Base-by-base conservation (phyloP, 2,797 vertebrate species). In the Ara ararauna region DNA sequence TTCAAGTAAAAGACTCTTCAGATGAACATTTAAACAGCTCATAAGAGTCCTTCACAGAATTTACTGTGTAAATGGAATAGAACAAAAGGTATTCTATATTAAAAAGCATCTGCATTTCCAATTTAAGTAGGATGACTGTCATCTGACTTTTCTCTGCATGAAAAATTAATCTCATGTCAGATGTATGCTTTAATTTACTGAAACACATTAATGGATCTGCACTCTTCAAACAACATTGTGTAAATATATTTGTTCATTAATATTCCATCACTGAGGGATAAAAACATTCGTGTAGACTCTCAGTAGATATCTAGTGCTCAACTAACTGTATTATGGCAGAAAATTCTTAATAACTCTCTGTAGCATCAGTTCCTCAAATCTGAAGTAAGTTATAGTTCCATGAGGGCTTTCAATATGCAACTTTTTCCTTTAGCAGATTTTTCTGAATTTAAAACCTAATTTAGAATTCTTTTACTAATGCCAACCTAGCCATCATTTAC, bases 161-260 rank as follows among this genome's bases (percentile, higher is more conserved):
- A 96, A 93, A 95, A 93, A 93, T 91, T 85, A 51, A 93, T 85
- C 22, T 81, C n/a, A 45, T 67, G 54, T 89, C 67, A 85, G 67
- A 77, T 48, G 26, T 36, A 77, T 77, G 56, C 45, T 82, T 67
- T 87, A 78, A 93, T 94, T 94, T 94, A 90, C 18, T 87, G 79
- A 47, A 89, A 93, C 3, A 19, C 56, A 72, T 81, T 94, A 95
- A 88, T 19, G 20, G 51, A 79, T 66, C 64, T 94, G 61, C 47
- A 60, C 38, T 96, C 80, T 94, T 87, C 84, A 94, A 89, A 81
- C 60, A 96, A 48, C 23, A 19, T 5, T n/a, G 71, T 82, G 45
- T 84, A 96, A 76, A 68, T 66, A 76, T 71, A 89, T 93, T 95
- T 96, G 64, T 78, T 92, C 89, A 94, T 94, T 94, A 93, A 94